phyloP scores from a whole-genome alignment of 2,797 vertebrate genomes.

The Micromesistius poutassou region DNA sequence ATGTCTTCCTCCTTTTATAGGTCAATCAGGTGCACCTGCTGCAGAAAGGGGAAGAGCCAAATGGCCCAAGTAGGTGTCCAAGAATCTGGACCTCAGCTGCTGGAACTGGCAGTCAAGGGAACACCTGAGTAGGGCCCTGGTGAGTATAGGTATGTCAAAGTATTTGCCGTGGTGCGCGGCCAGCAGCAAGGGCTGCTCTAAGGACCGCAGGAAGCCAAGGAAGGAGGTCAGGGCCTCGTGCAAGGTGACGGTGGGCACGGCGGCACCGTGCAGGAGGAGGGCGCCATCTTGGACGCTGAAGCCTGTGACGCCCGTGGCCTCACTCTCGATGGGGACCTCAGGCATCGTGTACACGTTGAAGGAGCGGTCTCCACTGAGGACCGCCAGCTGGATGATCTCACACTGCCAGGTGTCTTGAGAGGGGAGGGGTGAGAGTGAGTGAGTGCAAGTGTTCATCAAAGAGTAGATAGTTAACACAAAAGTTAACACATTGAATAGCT shows the following conservation, averaged over 20 bases:
- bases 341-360: conserved; percentile 64
- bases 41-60: no score
- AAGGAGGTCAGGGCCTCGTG: conserved; percentile 49
- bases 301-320: conserved; percentile 51
- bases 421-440: not conserved
- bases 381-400: conserved; percentile 69
- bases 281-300: conserved; percentile 2
- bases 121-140: conserved; percentile 36
- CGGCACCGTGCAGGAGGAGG: conserved; percentile 5
- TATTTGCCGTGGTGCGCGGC: conserved; percentile 59
- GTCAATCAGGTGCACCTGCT: no score
- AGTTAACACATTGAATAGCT: not conserved
- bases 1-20: no score
- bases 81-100: conserved; percentile 35
- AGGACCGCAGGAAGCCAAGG: conserved; percentile 58
- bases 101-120: conserved; percentile 49
- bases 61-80: no score
- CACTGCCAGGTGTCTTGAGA: conserved; percentile 48
- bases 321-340: not conserved
- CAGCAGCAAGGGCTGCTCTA: conserved; percentile 58
- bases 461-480: not conserved
- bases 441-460: not conserved
- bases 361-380: conserved; percentile 42
- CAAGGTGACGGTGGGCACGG: conserved; percentile 36
- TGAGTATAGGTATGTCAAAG: conserved; percentile 62